Percentiles rank a stretch among this genome's conserved stretches.
phyloP scores from a whole-genome alignment of 2,888 invertebrate species.

The Cyclophora albipunctata region DNA sequence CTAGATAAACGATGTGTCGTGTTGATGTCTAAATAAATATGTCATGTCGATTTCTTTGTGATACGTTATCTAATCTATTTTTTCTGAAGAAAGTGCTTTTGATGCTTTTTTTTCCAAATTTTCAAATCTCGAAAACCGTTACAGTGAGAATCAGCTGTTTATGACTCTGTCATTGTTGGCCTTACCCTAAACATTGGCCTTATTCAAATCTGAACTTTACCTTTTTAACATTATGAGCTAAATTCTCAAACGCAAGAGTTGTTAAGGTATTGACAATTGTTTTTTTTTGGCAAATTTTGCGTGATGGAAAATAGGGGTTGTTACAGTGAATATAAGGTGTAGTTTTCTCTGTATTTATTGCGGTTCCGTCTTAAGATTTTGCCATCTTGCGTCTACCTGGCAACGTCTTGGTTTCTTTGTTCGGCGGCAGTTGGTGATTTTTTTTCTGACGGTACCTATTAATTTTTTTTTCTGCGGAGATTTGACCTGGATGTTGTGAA shows the following conservation, averaged over 20 bases:
- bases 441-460: slow-evolving; percentile 24
- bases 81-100: no score
- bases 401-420: slow-evolving; percentile 47
- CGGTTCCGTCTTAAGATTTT: slow-evolving; percentile 54
- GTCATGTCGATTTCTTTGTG: no score
- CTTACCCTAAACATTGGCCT: slow-evolving; percentile 28
- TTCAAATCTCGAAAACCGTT: slow-evolving; percentile 45
- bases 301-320: slow-evolving; percentile 14
- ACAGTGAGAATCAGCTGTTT: slow-evolving; percentile 63
- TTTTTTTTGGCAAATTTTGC: neutral
- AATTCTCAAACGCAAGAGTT: slow-evolving; percentile 2
- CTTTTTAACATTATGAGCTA: slow-evolving; percentile 4
- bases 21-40: no score
- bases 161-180: slow-evolving; percentile 19
- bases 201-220: slow-evolving; percentile 24
- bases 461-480: no score
- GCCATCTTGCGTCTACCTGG: slow-evolving; percentile 68
- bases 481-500: no score
- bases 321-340: slow-evolving; percentile 8
- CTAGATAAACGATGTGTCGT: neutral
- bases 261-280: neutral
- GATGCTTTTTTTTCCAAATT: no score
- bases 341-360: slow-evolving; percentile 11
- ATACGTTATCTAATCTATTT: no score
- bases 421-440: slow-evolving; percentile 29